Percentiles rank a stretch among this genome's conserved stretches.
These are phyloP conservation scores for Diaperis boleti DNA, from an alignment of 2,888 invertebrate species.

Conservation along the genomic window DNA sequence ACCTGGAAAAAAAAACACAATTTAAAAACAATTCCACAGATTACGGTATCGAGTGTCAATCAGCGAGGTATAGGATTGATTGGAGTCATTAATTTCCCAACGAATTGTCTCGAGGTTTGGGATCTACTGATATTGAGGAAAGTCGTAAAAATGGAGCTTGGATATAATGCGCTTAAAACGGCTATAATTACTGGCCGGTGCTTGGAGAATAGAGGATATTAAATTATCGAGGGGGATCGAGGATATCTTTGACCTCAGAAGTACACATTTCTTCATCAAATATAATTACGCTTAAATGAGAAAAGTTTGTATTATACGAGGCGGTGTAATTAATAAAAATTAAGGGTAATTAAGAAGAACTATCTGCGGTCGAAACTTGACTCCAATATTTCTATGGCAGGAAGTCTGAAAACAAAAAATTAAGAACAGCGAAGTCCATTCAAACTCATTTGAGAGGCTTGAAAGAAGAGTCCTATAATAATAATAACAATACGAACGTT, in stretches of 20 bases:
- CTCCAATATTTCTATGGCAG: neutral
- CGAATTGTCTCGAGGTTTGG: too few relatives aligned
- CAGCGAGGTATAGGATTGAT: too few relatives aligned
- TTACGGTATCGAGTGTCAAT: too few relatives aligned
- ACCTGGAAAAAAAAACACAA: too few relatives aligned
- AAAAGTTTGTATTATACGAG: conserved; percentile 2
- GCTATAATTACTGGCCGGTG: conserved; percentile 11
- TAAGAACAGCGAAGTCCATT: too few relatives aligned
- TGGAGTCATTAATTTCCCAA: too few relatives aligned
- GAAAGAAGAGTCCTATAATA: too few relatives aligned
- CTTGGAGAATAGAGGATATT: conserved; percentile 4
- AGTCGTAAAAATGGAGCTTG: too few relatives aligned
- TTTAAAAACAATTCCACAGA: too few relatives aligned
- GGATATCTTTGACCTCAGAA: conserved; percentile 9
- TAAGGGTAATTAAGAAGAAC: conserved; percentile 8
- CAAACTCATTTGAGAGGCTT: too few relatives aligned
- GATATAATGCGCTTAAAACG: conserved; percentile 1
- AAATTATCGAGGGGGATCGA: conserved; percentile 15
- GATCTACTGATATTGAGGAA: too few relatives aligned
- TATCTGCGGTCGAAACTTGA: neutral
- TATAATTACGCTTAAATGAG: conserved; percentile 12
- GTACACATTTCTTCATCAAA: conserved; percentile 22
- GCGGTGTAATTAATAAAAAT: conserved; percentile 13
- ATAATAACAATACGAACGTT: too few relatives aligned
- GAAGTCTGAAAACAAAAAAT: neutral